A percentile compares a stretch with the other conserved stretches of the same genome.
Evolutionary conservation across 2,888 invertebrate species (phyloP).

Genomic region (Allacma fusca): DNA sequence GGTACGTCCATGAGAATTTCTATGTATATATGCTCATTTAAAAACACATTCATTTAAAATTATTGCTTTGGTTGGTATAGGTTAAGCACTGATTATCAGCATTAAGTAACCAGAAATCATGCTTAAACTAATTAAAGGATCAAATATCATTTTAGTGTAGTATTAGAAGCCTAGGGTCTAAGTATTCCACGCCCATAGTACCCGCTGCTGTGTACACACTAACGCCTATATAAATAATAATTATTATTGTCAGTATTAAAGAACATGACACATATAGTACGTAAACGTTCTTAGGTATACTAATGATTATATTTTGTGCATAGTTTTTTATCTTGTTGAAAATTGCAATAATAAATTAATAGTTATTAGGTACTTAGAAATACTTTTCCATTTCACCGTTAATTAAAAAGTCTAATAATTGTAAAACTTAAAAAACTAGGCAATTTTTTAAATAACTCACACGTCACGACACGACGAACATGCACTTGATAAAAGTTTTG

Average conservation of each 20-base stretch:
- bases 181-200: slow-evolving; percentile 9
- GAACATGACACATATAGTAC: background rate
- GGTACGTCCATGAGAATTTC: slow-evolving; percentile 36
- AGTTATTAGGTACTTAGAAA: slow-evolving; percentile 41
- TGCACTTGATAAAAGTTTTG: background rate
- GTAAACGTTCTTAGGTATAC: slow-evolving; percentile 6
- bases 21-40: slow-evolving; percentile 11
- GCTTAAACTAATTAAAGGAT: slow-evolving; percentile 23
- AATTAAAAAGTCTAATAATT: slow-evolving; percentile 25
- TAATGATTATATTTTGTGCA: slow-evolving; percentile 8
- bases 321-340: background rate
- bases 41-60: slow-evolving; percentile 26
- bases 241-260: background rate
- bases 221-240: background rate
- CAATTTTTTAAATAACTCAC: background rate
- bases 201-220: background rate
- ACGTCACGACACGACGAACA: background rate
- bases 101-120: slow-evolving; percentile 29
- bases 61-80: slow-evolving; percentile 37
- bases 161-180: slow-evolving; percentile 21
- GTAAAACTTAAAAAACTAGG: slow-evolving; percentile 12
- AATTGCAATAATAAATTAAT: slow-evolving; percentile 13
- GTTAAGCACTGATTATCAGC: slow-evolving; percentile 6
- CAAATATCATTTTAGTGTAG: slow-evolving; percentile 20
- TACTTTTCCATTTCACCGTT: slow-evolving; percentile 35